These are phyloP conservation scores for Conopomorpha cramerella DNA, from an alignment of 1,140 invertebrate species.

Conservation along the genomic window DNA sequence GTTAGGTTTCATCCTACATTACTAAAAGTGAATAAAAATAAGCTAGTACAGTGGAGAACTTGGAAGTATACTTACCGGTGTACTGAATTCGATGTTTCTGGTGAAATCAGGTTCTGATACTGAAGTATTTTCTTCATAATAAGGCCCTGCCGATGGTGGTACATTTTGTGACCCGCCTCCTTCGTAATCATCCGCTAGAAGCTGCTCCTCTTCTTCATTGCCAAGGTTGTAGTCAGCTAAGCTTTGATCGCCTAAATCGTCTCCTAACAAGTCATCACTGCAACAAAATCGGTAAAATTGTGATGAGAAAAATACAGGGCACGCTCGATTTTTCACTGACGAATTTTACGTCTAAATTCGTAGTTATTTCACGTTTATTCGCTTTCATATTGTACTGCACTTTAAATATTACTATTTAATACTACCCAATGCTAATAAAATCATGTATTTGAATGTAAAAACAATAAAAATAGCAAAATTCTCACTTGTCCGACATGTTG, in stretches of 20 bases:
- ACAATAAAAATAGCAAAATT: constrained; percentile 16
- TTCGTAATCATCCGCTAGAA: constrained; percentile 46
- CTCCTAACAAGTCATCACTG: constrained; percentile 48
- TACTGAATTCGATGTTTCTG: constrained; percentile 21
- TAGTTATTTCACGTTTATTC: background rate
- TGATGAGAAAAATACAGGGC: background rate
- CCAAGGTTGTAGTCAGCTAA: constrained; percentile 48
- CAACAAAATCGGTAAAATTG: constrained; percentile 11
- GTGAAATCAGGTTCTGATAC: no score
- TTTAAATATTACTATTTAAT: background rate
- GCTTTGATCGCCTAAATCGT: constrained; percentile 50
- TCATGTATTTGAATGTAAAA: background rate
- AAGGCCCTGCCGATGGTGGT: constrained; percentile 18
- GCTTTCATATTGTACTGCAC: background rate
- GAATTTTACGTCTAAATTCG: no score
- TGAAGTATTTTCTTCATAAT: constrained; percentile 16
- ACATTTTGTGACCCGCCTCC: constrained; percentile 35
- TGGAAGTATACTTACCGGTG: constrained; percentile 27
- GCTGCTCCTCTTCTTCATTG: constrained; percentile 49
- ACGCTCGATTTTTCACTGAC: background rate
- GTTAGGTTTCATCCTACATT: no score
- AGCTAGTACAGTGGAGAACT: no score
- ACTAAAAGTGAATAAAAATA: no score
- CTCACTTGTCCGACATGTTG: constrained; percentile 57
- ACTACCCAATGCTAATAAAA: background rate